These are phyloP conservation scores for Dufourea novaeangliae DNA, from an alignment of 1,140 invertebrate genomes.

Conservation along the genomic window DNA sequence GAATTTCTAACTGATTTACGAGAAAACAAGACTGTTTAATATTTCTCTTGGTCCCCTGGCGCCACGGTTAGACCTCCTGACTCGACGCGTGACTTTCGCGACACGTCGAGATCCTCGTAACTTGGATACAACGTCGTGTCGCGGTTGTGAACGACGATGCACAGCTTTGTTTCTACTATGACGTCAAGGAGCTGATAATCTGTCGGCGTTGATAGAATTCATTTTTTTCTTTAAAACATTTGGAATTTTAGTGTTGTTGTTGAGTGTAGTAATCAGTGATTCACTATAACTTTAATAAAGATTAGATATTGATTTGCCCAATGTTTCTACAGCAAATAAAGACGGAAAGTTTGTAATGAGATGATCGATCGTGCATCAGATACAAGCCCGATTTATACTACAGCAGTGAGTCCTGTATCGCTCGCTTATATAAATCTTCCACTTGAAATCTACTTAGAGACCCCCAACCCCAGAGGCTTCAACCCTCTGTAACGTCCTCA, in stretches of 20 bases:
- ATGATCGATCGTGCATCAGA: conserved; percentile 32
- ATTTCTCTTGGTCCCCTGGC: conserved; percentile 79
- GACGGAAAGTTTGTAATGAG: not conserved
- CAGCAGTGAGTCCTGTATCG: conserved; percentile 58
- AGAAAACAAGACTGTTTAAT: conserved; percentile 82
- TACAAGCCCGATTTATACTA: conserved; percentile 52
- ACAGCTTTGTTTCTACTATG: conserved; percentile 13
- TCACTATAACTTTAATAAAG: no score
- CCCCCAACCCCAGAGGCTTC: conserved; percentile 52
- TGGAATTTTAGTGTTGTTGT: no score
- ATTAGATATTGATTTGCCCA: no score
- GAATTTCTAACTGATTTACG: conserved; percentile 81
- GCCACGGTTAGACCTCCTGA: conserved; percentile 73
- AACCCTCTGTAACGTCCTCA: conserved; percentile 56
- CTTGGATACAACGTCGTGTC: conserved; percentile 52
- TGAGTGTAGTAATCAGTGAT: no score
- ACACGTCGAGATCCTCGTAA: conserved; percentile 73
- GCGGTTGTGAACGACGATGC: conserved; percentile 10
- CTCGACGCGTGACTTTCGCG: conserved; percentile 74
- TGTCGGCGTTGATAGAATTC: not conserved
- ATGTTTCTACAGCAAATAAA: no score
- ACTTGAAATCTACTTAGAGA: conserved; percentile 72
- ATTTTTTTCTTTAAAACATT: no score
- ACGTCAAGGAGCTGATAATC: not conserved
- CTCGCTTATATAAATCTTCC: conserved; percentile 70